A percentile compares a stretch with the other conserved stretches of the same genome.
Conservation (phyloP, 2,113 vertebrate genomes). For the Pollimyrus isidori region DNA sequence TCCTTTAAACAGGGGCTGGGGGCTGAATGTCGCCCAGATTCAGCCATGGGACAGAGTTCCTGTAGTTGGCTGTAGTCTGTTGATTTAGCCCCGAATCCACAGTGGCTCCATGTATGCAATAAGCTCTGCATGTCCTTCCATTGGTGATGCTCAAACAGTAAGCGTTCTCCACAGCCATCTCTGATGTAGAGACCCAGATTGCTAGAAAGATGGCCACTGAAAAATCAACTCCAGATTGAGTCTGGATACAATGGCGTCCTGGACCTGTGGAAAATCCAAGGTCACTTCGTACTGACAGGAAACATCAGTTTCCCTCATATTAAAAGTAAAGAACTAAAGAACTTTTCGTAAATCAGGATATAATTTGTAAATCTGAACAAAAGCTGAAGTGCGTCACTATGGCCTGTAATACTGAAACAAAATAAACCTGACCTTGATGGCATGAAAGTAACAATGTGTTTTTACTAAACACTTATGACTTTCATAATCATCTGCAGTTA, state of each 20-base stretch:
- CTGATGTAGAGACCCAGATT: background rate
- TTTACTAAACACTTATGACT: background rate
- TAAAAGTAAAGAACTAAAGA: background rate
- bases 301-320: background rate
- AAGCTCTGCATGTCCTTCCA: background rate
- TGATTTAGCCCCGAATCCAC: background rate
- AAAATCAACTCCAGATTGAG: background rate
- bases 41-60: slow-evolving; percentile 23
- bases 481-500: background rate
- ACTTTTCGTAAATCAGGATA: background rate
- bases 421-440: background rate
- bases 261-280: background rate
- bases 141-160: background rate
- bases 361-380: background rate
- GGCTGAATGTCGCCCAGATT: slow-evolving; percentile 32
- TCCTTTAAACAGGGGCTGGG: slow-evolving; percentile 20
- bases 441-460: background rate
- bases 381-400: background rate
- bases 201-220: background rate
- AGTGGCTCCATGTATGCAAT: background rate
- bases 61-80: background rate
- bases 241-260: background rate
- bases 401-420: background rate
- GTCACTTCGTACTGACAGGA: background rate
- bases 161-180: background rate